Evolutionary conservation across 2,888 invertebrate species (phyloP), one percentile per base, ranked within the genome.

Genomic region (Calliphora vomitoria): DNA sequence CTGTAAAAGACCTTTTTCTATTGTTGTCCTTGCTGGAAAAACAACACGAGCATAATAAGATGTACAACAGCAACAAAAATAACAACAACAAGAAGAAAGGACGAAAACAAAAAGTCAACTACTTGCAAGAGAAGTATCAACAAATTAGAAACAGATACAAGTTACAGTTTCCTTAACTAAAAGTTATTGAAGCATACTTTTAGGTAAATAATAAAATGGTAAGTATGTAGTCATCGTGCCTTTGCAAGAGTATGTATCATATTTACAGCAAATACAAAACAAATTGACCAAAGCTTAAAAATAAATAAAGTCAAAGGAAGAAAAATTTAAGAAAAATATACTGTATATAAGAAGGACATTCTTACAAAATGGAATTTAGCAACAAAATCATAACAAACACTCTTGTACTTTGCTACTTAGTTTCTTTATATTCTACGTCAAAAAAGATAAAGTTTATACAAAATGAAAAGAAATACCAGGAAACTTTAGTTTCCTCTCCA

Each of bases 101-200:
- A 74, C 11, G 5, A 64, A 60, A 72, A 31, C 71, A 84, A 79
- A 72, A 66, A 53, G 60, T 66, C 41, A 69, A 76, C 50, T 75
- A 25, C 60, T 82, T 66, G 44, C n/a, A 38, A 64, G 20, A 64
- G 35, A 44, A 64, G 35, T 44, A 60, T 31, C 41, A 60, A 80
- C 20, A 41, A 62, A 72, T 64, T 82, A 74, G 62, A 55, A 69
- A 75, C 44, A 81, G 69, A 80, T 74, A 79, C 84, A 74, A 64
- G 68, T 41, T 41, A 64, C 75, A 75, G 68, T 38, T 85, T 75
- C 60, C 44, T 60, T 66, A 75, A 85, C 55, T 82, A 68, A 86
- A 78, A 86, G 72, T 82, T 78, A 78, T 72, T 78, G 86, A 62
- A 83, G 86, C 86, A 86, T 86, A 82, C 79, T 83, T 86, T 86